Evolutionary conservation across 2,888 invertebrate species (phyloP).

Genomic region (Cataglyphis altisquamis): DNA sequence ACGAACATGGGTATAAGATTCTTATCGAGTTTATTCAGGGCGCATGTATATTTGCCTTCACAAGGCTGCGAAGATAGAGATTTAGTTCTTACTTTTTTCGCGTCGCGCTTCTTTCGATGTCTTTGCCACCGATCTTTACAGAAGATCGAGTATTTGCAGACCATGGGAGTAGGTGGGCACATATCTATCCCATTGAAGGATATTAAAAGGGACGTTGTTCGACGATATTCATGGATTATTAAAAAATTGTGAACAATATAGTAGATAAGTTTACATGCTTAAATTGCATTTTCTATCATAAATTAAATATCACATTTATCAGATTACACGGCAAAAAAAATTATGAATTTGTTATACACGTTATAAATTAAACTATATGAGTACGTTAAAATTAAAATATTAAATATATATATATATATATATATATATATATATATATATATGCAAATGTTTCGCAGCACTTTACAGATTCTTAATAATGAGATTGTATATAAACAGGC

Average conservation of each 20-base stretch:
- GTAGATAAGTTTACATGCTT: neutral
- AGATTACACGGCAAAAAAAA: neutral
- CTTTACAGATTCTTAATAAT: slow-evolving; percentile 53
- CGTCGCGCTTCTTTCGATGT: neutral
- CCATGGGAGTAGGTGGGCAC: neutral
- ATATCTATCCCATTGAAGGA: slow-evolving; percentile 46
- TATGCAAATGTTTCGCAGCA: slow-evolving; percentile 52
- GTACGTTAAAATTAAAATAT: neutral
- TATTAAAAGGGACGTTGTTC: slow-evolving; percentile 39
- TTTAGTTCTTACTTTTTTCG: slow-evolving; percentile 60
- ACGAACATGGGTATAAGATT: slow-evolving; percentile 75
- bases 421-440: neutral
- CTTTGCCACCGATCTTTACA: neutral
- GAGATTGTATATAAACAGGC: slow-evolving; percentile 41
- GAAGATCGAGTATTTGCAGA: slow-evolving; percentile 15
- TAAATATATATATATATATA: neutral
- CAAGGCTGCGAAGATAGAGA: slow-evolving; percentile 79
- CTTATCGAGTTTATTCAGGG: slow-evolving; percentile 79
- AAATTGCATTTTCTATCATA: neutral
- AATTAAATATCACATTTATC: slow-evolving; percentile 23
- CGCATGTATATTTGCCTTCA: slow-evolving; percentile 49
- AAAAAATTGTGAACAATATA: slow-evolving; percentile 8
- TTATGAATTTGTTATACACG: neutral
- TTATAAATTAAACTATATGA: neutral
- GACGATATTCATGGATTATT: slow-evolving; percentile 10